Conservation (phyloP, 2,888 invertebrate genomes). For the Drosophila demipolita region DNA sequence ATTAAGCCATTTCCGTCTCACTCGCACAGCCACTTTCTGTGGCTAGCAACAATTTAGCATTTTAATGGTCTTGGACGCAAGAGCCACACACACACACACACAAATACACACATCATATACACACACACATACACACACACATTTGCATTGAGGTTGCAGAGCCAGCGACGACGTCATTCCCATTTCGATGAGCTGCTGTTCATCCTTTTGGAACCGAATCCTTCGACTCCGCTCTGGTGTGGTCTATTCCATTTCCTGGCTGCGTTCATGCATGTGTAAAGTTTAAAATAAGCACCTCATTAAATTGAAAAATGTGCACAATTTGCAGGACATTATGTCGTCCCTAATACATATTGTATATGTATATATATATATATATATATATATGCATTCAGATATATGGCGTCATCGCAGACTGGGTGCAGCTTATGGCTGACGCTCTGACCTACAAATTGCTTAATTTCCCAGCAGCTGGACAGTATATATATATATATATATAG, state of each 20-base stretch:
- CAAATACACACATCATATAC: no score
- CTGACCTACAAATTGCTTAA: conserved; percentile 65
- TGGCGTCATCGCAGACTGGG: conserved; percentile 11
- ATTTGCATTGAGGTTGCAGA: conserved; percentile 14
- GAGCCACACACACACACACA: background rate
- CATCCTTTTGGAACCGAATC: conserved; percentile 19
- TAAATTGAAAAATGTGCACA: conserved; percentile 82
- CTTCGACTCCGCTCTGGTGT: conserved; percentile 3
- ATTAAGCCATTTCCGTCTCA: conserved; percentile 60
- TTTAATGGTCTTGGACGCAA: conserved; percentile 64
- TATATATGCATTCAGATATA: background rate
- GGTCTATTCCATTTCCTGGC: conserved; percentile 22
- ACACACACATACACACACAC: background rate
- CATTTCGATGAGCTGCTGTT: conserved; percentile 44
- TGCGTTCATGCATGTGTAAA: conserved; percentile 68
- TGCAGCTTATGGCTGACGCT: conserved; percentile 25
- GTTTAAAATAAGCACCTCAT: conserved; percentile 82
- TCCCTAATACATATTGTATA: conserved; percentile 46
- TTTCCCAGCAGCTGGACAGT: conserved; percentile 35
- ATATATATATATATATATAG: background rate
- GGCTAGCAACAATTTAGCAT: conserved; percentile 71
- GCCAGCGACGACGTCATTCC: conserved; percentile 12
- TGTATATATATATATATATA: background rate
- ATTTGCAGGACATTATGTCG: conserved; percentile 76
- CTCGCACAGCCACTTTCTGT: conserved; percentile 3